Percentiles rank a stretch among this genome's conserved stretches.
Evolutionary conservation across 2,113 vertebrate species (phyloP).

Genomic region (Tyto alba): DNA sequence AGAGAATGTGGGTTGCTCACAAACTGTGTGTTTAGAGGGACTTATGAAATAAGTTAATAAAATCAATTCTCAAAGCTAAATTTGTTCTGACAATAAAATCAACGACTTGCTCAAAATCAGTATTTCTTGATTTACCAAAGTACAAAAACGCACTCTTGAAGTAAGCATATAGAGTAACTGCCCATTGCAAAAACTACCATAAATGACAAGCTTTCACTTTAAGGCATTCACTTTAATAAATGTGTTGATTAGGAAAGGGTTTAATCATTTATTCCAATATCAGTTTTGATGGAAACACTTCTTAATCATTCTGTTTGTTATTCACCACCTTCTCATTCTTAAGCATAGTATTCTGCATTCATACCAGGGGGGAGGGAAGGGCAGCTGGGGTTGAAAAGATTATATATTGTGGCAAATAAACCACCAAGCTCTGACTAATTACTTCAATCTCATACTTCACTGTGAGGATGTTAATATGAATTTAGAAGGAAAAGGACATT

Average conservation of each 20-base stretch:
- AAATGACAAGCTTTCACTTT: constrained; percentile 26
- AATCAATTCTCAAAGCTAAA: constrained; percentile 66
- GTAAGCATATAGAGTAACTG: constrained; percentile 29
- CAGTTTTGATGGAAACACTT: constrained; percentile 14
- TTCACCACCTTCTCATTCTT: constrained; percentile 19
- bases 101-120: constrained; percentile 59
- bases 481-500: neutral
- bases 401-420: neutral
- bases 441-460: neutral
- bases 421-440: neutral
- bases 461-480: neutral
- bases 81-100: constrained; percentile 69
- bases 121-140: constrained; percentile 64
- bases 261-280: constrained; percentile 42
- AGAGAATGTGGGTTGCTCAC: constrained; percentile 44
- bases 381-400: constrained; percentile 15
- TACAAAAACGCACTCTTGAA: constrained; percentile 37
- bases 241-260: constrained; percentile 45
- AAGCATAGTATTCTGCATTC: neutral
- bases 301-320: constrained; percentile 32
- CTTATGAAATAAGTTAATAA: constrained; percentile 65
- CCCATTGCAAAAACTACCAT: constrained; percentile 10
- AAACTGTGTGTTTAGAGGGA: constrained; percentile 48
- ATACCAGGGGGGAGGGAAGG: neutral
- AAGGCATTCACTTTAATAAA: constrained; percentile 44